Percentiles rank a stretch among this genome's conserved stretches.
Evolutionary conservation across 2,888 invertebrate genomes (phyloP).

Genomic region (Cenopis cana): DNA sequence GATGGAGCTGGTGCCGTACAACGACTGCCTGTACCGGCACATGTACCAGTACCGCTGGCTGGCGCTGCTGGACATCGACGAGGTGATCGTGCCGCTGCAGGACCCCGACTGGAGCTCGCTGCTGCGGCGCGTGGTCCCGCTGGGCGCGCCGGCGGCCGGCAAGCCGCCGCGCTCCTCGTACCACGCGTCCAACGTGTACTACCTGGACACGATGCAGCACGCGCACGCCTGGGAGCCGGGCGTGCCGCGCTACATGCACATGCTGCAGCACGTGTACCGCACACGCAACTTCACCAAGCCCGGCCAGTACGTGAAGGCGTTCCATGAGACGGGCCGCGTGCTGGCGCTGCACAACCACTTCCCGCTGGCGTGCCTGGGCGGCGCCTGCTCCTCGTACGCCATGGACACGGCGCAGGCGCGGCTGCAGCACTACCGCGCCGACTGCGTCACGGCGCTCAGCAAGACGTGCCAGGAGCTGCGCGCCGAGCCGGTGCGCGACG

Average conservation of each 20-base stretch:
- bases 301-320: constrained; percentile 96
- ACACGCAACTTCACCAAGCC: constrained; percentile 96
- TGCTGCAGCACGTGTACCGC: constrained; percentile 96
- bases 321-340: constrained; percentile 96
- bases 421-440: constrained; percentile 96
- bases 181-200: constrained; percentile 96
- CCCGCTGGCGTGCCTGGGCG: constrained; percentile 94
- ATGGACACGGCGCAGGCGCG: constrained; percentile 93
- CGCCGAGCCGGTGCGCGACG: constrained; percentile 92
- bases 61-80: constrained; percentile 96
- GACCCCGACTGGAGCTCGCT: constrained; percentile 90
- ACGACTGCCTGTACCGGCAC: constrained; percentile 97
- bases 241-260: constrained; percentile 95
- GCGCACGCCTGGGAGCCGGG: constrained; percentile 91
- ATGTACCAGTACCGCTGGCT: constrained; percentile 95
- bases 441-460: constrained; percentile 94
- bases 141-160: constrained; percentile 83
- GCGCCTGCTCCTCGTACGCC: constrained; percentile 93
- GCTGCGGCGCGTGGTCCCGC: constrained; percentile 89
- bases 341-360: constrained; percentile 97
- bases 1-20: constrained; percentile 98
- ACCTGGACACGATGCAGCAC: constrained; percentile 94
- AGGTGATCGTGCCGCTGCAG: constrained; percentile 95
- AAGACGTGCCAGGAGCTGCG: constrained; percentile 93
- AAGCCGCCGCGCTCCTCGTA: constrained; percentile 89